Evolutionary conservation across 2,888 invertebrate genomes (phyloP).

Genomic region (Lingula anatina): DNA sequence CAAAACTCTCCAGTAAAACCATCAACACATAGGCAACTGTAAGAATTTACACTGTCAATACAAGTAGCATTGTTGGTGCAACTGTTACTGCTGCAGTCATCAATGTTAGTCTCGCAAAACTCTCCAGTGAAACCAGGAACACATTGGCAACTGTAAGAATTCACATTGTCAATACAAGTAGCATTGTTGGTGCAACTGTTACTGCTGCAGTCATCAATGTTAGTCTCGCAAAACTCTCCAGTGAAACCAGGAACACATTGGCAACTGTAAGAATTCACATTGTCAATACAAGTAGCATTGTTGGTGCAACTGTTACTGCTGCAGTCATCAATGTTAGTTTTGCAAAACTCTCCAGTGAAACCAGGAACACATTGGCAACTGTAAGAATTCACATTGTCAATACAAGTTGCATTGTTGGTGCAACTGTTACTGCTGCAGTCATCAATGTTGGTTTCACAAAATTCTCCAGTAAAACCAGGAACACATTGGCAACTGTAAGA

Average conservation of each 20-base stretch:
- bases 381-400: slow-evolving; percentile 8
- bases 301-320: slow-evolving; percentile 9
- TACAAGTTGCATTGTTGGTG: slow-evolving; percentile 52
- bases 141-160: slow-evolving; percentile 10
- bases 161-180: slow-evolving; percentile 8
- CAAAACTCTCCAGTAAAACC: slow-evolving; percentile 1
- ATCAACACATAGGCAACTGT: background rate
- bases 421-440: slow-evolving; percentile 50
- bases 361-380: slow-evolving; percentile 28
- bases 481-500: slow-evolving; percentile 79
- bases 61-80: slow-evolving; percentile 1
- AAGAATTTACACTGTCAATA: background rate
- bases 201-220: slow-evolving; percentile 10
- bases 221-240: slow-evolving; percentile 6
- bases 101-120: background rate
- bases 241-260: slow-evolving; percentile 4
- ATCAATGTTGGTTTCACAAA: slow-evolving; percentile 60
- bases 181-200: slow-evolving; percentile 13
- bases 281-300: slow-evolving; percentile 9
- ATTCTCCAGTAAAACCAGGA: slow-evolving; percentile 71
- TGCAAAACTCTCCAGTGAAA: slow-evolving; percentile 11
- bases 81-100: background rate
- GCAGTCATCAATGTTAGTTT: slow-evolving; percentile 8
- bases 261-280: slow-evolving; percentile 10
- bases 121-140: background rate